These are phyloP conservation scores for Elaphurus davidianus DNA, from an alignment of 2,113 vertebrate species.

Conservation along the genomic window DNA sequence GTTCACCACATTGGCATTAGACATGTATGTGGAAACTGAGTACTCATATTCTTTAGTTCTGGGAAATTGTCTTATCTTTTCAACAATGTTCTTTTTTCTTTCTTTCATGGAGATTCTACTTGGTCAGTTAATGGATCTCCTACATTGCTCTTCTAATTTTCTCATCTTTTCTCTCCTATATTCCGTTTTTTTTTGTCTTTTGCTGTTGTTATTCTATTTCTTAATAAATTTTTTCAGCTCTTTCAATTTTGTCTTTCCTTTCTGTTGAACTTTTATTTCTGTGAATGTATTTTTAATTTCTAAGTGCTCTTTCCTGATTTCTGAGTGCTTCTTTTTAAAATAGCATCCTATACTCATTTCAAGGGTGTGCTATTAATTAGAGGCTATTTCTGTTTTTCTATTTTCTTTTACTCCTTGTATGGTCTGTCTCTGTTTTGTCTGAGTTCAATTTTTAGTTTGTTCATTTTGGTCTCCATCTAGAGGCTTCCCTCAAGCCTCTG, in stretches of 20 bases:
- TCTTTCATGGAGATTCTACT: not conserved
- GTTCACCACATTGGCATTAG: not conserved
- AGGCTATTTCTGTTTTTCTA: not conserved
- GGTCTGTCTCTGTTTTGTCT: not conserved
- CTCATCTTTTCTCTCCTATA: not conserved
- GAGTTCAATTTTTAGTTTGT: not conserved
- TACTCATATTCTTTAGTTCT: not conserved
- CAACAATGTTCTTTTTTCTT: not conserved
- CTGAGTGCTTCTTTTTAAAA: not conserved
- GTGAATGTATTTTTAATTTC: not conserved
- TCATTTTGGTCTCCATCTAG: not conserved
- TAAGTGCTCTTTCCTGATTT: not conserved
- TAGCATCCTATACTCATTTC: not conserved
- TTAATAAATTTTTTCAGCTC: not conserved
- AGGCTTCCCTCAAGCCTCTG: not conserved
- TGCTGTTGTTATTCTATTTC: not conserved
- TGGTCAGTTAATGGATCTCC: not conserved
- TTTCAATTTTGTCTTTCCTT: not conserved
- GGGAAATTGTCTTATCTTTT: not conserved
- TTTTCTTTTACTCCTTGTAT: not conserved
- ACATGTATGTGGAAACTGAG: not conserved
- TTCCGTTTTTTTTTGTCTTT: not conserved
- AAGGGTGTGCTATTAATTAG: not conserved
- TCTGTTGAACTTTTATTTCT: not conserved
- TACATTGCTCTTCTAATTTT: not conserved